Evolutionary conservation across 2,113 vertebrate genomes (phyloP).

Genomic region (Aviceda subcristata): DNA sequence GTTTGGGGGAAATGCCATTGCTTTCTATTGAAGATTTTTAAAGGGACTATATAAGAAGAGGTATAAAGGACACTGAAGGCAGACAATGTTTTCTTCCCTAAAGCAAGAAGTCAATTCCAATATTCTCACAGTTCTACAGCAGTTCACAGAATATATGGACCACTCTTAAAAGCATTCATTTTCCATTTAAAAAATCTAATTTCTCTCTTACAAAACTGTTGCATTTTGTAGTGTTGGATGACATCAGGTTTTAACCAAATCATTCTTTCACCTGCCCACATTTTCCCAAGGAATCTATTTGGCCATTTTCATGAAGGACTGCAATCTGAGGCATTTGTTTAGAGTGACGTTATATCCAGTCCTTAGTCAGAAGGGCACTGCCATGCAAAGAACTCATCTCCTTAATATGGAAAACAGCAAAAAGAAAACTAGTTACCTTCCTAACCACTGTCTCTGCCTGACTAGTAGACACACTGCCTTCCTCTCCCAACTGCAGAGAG

Average conservation of each 20-base stretch:
- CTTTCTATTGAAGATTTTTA: conserved; percentile 29
- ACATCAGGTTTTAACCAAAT: not conserved
- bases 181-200: not conserved
- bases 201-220: not conserved
- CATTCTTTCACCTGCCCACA: not conserved
- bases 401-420: not conserved
- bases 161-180: not conserved
- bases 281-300: not conserved
- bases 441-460: not conserved
- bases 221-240: not conserved
- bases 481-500: not conserved
- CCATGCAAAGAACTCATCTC: not conserved
- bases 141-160: not conserved
- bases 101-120: not conserved
- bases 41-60: not conserved
- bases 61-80: not conserved
- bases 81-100: conserved; percentile 19
- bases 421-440: not conserved
- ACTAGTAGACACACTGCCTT: not conserved
- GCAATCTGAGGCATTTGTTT: not conserved
- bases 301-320: not conserved
- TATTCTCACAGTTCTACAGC: not conserved
- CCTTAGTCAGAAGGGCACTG: not conserved
- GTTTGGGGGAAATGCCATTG: conserved; percentile 13
- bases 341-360: not conserved